These are phyloP conservation scores for Epinotia ramella DNA, from an alignment of 2,888 invertebrate genomes.

Conservation along the genomic window DNA sequence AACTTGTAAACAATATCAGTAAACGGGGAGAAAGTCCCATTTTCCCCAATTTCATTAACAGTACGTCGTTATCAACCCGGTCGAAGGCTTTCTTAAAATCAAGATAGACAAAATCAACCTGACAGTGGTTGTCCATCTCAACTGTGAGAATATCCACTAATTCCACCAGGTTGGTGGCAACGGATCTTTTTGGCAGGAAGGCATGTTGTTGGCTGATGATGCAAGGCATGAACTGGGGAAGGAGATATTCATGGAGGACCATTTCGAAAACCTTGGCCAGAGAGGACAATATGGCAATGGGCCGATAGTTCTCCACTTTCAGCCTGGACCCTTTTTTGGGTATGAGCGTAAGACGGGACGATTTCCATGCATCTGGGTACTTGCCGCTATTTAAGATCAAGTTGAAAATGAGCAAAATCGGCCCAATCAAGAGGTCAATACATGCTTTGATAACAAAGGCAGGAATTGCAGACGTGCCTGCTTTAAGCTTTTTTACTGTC, in stretches of 20 bases:
- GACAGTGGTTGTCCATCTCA: too few species aligned
- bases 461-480: too few species aligned
- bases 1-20: slow-evolving; percentile 1
- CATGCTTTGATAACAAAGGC: too few species aligned
- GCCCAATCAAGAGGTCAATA: too few species aligned
- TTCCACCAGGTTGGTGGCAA: slow-evolving; percentile 8
- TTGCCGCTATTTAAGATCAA: too few species aligned
- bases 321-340: too few species aligned
- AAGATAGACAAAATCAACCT: slow-evolving; percentile 13
- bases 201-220: slow-evolving; percentile 7
- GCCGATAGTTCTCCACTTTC: too few species aligned
- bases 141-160: too few species aligned
- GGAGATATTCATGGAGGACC: background rate
- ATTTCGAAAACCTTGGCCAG: slow-evolving; percentile 14
- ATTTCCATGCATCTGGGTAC: too few species aligned
- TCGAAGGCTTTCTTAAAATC: slow-evolving; percentile 17
- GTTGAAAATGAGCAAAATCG: too few species aligned
- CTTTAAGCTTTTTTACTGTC: too few species aligned
- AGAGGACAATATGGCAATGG: background rate
- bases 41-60: background rate
- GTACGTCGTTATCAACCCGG: slow-evolving; percentile 14
- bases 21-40: background rate
- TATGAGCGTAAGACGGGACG: too few species aligned
- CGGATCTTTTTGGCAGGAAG: slow-evolving; percentile 7
- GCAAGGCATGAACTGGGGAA: background rate